Conservation (phyloP, 2,888 invertebrate species). For the Drosophila incognita region DNA sequence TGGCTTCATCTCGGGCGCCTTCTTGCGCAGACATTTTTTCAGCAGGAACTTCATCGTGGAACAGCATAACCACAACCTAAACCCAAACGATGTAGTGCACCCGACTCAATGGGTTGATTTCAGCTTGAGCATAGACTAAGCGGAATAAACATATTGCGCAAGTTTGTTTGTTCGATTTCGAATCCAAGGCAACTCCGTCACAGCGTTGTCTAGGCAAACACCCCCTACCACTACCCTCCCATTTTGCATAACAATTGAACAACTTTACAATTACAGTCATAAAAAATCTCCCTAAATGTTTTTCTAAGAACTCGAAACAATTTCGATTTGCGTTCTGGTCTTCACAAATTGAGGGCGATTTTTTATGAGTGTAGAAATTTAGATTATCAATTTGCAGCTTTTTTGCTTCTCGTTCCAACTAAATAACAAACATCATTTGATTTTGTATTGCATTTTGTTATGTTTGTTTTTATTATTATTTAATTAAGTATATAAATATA, state of each 20-base stretch:
- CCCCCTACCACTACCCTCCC: not conserved
- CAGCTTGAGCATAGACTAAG: not conserved
- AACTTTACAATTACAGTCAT: not conserved
- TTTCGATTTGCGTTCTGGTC: not conserved
- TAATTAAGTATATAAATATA: slow-evolving; percentile 80
- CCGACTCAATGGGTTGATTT: slow-evolving; percentile 47
- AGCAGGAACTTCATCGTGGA: slow-evolving; percentile 80
- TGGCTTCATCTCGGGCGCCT: slow-evolving; percentile 84
- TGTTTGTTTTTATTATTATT: slow-evolving; percentile 61
- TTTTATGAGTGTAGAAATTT: not conserved
- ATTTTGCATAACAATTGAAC: not conserved
- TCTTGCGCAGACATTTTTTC: slow-evolving; percentile 84
- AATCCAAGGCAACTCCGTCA: not conserved
- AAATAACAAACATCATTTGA: not conserved
- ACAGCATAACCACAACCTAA: slow-evolving; percentile 12
- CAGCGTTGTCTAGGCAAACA: slow-evolving; percentile 49
- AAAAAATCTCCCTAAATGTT: not conserved
- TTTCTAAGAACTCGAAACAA: not conserved
- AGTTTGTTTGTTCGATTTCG: slow-evolving; percentile 70
- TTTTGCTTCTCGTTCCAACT: not conserved
- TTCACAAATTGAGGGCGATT: not conserved
- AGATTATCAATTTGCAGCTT: too few species aligned
- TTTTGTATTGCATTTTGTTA: slow-evolving; percentile 47
- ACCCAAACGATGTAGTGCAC: slow-evolving; percentile 8
- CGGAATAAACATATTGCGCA: slow-evolving; percentile 20